Evolutionary conservation across 2,888 invertebrate species (phyloP).

Genomic region (Volucella zonaria): DNA sequence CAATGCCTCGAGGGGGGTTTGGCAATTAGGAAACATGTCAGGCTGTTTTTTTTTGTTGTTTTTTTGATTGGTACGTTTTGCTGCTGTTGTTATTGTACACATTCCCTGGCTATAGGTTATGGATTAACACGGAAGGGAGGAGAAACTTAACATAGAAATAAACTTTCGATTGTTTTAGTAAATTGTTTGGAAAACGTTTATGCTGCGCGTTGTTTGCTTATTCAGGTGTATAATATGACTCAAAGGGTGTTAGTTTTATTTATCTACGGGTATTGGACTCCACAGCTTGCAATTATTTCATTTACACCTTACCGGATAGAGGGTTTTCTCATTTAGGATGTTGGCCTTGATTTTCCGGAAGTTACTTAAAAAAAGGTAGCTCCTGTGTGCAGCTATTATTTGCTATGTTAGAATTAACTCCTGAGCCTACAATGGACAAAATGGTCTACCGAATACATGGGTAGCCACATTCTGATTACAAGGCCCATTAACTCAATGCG

Average conservation of each 20-base stretch:
- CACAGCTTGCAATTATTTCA: neutral
- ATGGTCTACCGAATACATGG: too few species aligned
- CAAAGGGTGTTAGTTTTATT: neutral
- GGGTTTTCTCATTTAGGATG: neutral
- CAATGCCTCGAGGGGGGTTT: conserved; percentile 12
- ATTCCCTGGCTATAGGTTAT: neutral
- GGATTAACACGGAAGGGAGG: neutral
- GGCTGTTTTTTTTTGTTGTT: conserved; percentile 28
- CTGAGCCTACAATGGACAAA: too few species aligned
- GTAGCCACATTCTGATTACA: too few species aligned
- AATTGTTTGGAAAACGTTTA: conserved; percentile 7
- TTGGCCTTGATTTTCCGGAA: too few species aligned
- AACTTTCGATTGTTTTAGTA: conserved; percentile 38
- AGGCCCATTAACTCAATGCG: too few species aligned
- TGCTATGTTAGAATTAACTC: too few species aligned
- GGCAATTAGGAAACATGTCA: conserved; percentile 49
- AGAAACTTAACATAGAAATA: conserved; percentile 38
- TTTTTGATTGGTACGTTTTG: conserved; percentile 1
- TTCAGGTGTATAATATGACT: neutral
- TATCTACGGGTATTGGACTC: neutral
- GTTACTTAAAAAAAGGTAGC: too few species aligned
- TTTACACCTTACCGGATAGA: neutral
- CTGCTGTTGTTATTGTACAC: neutral
- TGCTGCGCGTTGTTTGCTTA: neutral
- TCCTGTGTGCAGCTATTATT: too few species aligned